Evolutionary conservation across 2,888 invertebrate species (phyloP).

Genomic region (Auanema sp.): DNA sequence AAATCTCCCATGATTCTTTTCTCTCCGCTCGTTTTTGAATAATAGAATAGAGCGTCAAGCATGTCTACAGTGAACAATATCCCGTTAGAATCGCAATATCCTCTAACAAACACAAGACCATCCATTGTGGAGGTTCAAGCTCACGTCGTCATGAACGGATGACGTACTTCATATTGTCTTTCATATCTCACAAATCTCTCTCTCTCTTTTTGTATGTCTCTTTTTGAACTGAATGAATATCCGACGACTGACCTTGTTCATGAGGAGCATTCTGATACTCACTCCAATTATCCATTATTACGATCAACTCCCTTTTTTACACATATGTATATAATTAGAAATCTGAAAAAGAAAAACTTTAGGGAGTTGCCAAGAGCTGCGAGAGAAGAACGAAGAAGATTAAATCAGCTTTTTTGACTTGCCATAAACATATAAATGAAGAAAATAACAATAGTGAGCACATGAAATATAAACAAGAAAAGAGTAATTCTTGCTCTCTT

Average conservation of each 20-base stretch:
- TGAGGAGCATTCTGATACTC: slow-evolving; percentile 18
- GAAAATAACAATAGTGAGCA: background rate
- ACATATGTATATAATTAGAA: background rate
- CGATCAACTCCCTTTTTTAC: background rate
- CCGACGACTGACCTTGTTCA: slow-evolving; percentile 11
- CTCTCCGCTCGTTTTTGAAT: no score
- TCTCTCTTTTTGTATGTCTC: background rate
- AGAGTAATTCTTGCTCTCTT: slow-evolving; percentile 1
- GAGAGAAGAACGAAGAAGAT: no score
- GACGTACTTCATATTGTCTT: background rate
- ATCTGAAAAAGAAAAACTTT: background rate
- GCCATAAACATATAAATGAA: slow-evolving; percentile 1
- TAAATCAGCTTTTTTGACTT: background rate
- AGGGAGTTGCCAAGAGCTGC: background rate
- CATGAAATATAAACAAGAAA: background rate
- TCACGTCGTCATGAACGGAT: no score
- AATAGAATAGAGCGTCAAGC: no score
- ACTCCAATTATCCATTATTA: slow-evolving; percentile 14
- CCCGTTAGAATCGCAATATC: no score
- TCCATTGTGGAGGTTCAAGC: no score
- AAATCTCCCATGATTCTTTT: no score
- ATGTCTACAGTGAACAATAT: no score
- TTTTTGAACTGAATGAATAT: background rate
- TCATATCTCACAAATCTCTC: background rate
- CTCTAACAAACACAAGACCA: no score